These are phyloP conservation scores for Limnothrissa miodon DNA, from an alignment of 2,113 vertebrate species.

Conservation along the genomic window DNA sequence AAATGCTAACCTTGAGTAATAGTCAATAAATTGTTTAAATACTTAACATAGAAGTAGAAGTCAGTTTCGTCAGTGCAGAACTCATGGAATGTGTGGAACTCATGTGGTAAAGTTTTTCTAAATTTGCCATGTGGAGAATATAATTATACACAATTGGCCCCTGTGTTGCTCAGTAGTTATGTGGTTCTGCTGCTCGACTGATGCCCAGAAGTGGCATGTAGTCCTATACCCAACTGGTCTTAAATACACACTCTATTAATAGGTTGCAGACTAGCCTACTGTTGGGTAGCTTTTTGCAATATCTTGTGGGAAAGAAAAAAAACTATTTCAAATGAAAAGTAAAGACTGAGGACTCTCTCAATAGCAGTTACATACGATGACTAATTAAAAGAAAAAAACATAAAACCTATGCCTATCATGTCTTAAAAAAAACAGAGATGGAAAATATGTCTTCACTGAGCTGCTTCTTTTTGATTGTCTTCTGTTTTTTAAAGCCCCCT, in stretches of 20 bases:
- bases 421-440: not conserved
- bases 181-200: not conserved
- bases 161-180: slow-evolving; percentile 14
- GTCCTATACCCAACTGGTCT: slow-evolving; percentile 53
- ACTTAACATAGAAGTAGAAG: not conserved
- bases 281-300: not conserved
- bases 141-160: slow-evolving; percentile 64
- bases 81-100: not conserved
- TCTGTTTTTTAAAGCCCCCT: not conserved
- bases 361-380: too few relatives aligned
- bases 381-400: not conserved
- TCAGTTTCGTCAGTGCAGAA: not conserved
- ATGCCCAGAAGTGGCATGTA: slow-evolving; percentile 56
- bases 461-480: not conserved
- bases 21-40: not conserved
- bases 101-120: not conserved
- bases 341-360: not conserved
- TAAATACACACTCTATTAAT: slow-evolving; percentile 68
- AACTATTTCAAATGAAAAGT: not conserved
- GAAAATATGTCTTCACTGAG: not conserved
- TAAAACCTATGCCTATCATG: not conserved
- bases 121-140: not conserved
- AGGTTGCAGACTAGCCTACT: not conserved
- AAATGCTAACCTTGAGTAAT: not conserved
- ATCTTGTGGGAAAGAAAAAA: not conserved